Conservation (phyloP, 2,888 invertebrate genomes). For the Drepana falcataria region DNA sequence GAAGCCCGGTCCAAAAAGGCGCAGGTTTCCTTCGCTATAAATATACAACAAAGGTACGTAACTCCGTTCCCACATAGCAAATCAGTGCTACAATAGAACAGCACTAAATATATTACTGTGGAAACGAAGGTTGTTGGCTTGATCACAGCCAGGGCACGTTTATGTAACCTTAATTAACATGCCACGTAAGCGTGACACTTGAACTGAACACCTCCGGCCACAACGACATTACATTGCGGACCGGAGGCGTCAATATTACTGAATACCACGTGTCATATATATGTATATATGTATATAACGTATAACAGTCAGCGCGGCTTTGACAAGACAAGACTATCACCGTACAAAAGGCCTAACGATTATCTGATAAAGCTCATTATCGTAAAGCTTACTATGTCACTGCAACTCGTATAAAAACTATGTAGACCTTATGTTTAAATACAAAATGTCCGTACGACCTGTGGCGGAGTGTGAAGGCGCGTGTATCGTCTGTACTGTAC, state of each 20-base stretch:
- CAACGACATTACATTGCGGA: not conserved
- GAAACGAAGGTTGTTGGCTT: not conserved
- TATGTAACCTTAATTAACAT: not conserved
- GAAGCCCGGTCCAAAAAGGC: not conserved
- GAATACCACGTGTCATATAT: conserved; percentile 7
- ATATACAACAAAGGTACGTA: not conserved
- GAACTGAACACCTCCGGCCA: not conserved
- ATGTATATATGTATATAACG: conserved; percentile 25
- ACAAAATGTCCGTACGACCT: conserved; percentile 32
- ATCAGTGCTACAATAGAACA: not conserved
- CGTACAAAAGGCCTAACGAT: conserved; percentile 17
- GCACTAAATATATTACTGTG: not conserved
- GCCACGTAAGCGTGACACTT: not conserved
- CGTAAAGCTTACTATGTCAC: conserved; percentile 36
- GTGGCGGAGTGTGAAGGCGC: conserved; percentile 29
- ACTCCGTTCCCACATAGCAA: not conserved
- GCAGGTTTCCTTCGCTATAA: not conserved
- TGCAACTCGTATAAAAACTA: conserved; percentile 40
- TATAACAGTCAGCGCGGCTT: conserved; percentile 44
- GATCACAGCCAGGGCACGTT: not conserved
- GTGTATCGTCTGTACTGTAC: conserved; percentile 26
- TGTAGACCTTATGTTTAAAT: conserved; percentile 29
- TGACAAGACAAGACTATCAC: conserved; percentile 27
- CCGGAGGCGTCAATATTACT: conserved; percentile 9
- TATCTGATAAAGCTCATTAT: conserved; percentile 36